Evolutionary conservation across 2,888 invertebrate species (phyloP), one percentile per base, ranked within the genome.

Genomic region (Parasteatoda lunata): DNA sequence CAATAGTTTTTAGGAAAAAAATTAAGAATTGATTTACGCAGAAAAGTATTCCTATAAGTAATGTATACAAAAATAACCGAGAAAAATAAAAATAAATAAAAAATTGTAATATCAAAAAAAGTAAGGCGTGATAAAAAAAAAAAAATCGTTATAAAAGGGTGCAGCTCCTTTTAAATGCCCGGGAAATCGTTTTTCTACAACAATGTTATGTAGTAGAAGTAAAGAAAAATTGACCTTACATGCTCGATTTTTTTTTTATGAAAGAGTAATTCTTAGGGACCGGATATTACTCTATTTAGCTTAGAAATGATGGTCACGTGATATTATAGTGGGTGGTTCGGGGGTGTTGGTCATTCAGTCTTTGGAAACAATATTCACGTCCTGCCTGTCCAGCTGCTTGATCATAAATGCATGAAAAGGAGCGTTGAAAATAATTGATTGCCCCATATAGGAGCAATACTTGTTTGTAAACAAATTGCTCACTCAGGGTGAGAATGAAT

Each of bases 401-500:
- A 79, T 84, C 75, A 84, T 69, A 84, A 73, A 51, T 64, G 73
- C 59, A 75, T 77, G 71, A 76, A 80, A 78, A 78, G 54, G 84
- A 48, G 84, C 84, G 72, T 51, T 75, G 84, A 78, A 84, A 85
- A 80, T 80, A 76, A 80, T 79, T 79, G 80, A 80, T 80, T 52
- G 77, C 54, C 76, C n/a, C 54, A 54, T 52, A 66, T 47, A 66
- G 73, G 72, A 72, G 51, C 54, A 71, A 54, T 73, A 70, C 85
- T 86, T 86, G 85, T 86, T 86, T 80, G 85, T 86, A 80, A 86
- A 86, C 85, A 86, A 86, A 86, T 86, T 86, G 80, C 65, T 77
- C 85, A 85, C 69, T 77, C 79, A 70, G 51, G 84, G 75, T 52
- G 49, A 70, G 64, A 76, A 66, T 11, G 48, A 75, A 69, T 73